Conservation (phyloP, 2,888 invertebrate species). For the Drosophila tanythrix region DNA sequence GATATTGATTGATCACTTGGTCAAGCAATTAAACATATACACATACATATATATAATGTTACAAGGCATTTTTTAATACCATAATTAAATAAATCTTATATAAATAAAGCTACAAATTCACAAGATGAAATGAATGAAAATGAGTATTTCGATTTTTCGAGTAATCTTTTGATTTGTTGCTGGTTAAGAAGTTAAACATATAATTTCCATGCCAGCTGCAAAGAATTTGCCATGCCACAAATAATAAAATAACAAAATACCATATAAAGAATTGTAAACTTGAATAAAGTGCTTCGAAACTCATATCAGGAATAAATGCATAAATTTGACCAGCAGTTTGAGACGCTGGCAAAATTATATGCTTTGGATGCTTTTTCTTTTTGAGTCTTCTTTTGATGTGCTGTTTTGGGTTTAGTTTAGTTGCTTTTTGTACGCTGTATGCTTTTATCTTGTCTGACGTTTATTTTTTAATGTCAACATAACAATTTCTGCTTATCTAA, state of each 20-base stretch:
- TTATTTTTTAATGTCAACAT: constrained; percentile 73
- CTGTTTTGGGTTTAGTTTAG: not conserved
- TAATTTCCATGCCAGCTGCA: not conserved
- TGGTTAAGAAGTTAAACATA: not conserved
- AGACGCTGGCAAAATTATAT: not conserved
- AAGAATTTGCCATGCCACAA: not conserved
- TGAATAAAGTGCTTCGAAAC: not conserved
- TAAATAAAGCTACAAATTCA: constrained; percentile 7
- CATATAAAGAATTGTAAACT: not conserved
- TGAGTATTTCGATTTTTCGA: not conserved
- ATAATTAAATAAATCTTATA: not conserved
- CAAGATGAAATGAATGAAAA: not conserved
- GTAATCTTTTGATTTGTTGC: not conserved
- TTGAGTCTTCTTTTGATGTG: not conserved
- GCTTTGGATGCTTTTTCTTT: not conserved
- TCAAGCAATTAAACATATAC: constrained; percentile 4
- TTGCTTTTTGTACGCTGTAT: not conserved
- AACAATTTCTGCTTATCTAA: constrained; percentile 81
- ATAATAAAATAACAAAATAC: not conserved
- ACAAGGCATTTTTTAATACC: constrained; percentile 5
- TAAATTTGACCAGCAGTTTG: not conserved
- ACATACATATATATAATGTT: constrained; percentile 18
- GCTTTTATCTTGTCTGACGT: constrained; percentile 60
- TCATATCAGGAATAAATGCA: not conserved
- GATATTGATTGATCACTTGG: constrained; percentile 5